These are phyloP conservation scores for Percopsis transmontana DNA, from an alignment of 2,113 vertebrate species.

Conservation along the genomic window DNA sequence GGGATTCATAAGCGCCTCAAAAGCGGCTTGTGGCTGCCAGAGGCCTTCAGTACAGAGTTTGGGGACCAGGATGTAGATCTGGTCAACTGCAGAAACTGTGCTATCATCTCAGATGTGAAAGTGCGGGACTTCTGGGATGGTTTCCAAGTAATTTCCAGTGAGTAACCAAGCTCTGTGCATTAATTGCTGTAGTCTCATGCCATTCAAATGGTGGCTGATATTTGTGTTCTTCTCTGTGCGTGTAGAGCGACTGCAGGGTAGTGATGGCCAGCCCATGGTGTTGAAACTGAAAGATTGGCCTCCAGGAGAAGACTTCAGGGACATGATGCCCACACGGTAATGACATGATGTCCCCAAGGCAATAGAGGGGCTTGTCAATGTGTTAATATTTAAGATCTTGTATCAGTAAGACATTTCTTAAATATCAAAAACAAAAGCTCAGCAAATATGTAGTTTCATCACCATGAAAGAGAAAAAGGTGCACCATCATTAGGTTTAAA, in stretches of 20 bases:
- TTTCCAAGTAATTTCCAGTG: constrained; percentile 95
- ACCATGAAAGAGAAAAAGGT: too few relatives aligned
- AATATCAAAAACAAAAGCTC: too few relatives aligned
- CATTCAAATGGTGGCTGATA: background rate
- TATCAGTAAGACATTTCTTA: background rate
- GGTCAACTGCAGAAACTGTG: constrained; percentile 98
- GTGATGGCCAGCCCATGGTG: constrained; percentile 94
- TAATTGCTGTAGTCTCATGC: background rate
- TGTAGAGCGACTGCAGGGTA: constrained; percentile 88
- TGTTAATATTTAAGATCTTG: too few relatives aligned
- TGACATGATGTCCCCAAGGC: constrained; percentile 2
- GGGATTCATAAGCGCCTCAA: constrained; percentile 96
- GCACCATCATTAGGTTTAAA: too few relatives aligned
- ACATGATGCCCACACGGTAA: constrained; percentile 98
- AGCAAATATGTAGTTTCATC: too few relatives aligned
- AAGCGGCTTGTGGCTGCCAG: constrained; percentile 87
- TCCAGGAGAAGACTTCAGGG: constrained; percentile 97
- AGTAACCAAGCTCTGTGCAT: constrained; percentile 58
- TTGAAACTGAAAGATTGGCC: constrained; percentile 99
- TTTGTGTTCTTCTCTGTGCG: constrained; percentile 31
- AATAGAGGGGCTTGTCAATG: background rate
- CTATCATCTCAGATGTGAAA: constrained; percentile 98
- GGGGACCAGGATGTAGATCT: constrained; percentile 98
- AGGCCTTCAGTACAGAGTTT: constrained; percentile 97
- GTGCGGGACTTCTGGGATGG: constrained; percentile 99